Conservation (phyloP, 2,797 vertebrate genomes). For the Neostethus bicornis region DNA sequence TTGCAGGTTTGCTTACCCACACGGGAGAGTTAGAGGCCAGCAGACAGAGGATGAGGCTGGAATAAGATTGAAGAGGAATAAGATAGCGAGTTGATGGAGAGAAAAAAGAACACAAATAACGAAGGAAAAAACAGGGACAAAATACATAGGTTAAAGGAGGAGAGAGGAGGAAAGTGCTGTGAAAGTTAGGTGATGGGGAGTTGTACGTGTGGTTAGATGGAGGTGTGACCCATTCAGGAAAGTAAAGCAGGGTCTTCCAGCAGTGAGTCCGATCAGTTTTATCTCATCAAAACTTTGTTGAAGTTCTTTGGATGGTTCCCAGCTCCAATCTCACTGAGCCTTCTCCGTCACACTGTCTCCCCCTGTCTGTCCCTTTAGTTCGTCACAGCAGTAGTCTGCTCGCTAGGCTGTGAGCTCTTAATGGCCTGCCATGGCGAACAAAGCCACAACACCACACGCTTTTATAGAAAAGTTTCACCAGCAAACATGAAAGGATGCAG, state of each 20-base stretch:
- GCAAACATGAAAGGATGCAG: conserved; percentile 53
- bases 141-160: conserved; percentile 55
- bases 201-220: conserved; percentile 51
- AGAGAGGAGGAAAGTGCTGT: conserved; percentile 63
- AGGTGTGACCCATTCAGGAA: conserved; percentile 56
- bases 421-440: conserved; percentile 60
- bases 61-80: conserved; percentile 64
- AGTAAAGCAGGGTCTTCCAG: conserved; percentile 57
- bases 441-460: conserved; percentile 42
- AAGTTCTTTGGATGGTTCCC: conserved; percentile 72
- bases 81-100: conserved; percentile 64
- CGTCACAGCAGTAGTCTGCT: conserved; percentile 69
- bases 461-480: conserved; percentile 59
- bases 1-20: conserved; percentile 65
- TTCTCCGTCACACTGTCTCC: conserved; percentile 76
- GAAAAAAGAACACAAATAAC: conserved; percentile 65
- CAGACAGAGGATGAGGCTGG: conserved; percentile 54
- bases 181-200: conserved; percentile 69
- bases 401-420: conserved; percentile 50
- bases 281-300: conserved; percentile 75
- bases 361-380: conserved; percentile 72
- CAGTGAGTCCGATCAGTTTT: conserved; percentile 66
- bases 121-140: conserved; percentile 57
- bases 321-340: conserved; percentile 58
- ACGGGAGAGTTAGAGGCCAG: conserved; percentile 69